Evolutionary conservation across 2,888 invertebrate species (phyloP).

Genomic region (Noctua fimbriata): DNA sequence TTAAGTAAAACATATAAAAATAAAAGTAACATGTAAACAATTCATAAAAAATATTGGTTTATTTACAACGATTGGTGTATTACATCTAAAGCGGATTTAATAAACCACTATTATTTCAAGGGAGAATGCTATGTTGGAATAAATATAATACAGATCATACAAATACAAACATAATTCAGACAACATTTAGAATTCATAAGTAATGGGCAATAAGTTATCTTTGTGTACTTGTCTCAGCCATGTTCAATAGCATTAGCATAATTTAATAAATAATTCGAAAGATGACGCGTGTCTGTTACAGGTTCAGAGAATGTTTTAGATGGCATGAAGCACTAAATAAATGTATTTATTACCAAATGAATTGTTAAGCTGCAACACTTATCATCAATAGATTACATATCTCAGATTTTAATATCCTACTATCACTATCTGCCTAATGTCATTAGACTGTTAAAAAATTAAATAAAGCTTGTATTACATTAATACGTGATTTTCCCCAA

Average conservation of each 20-base stretch:
- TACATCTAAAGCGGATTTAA: conserved; percentile 71
- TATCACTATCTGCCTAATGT: conserved; percentile 65
- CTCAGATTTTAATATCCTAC: conserved; percentile 67
- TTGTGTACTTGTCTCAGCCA: conserved; percentile 44
- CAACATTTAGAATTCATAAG: conserved; percentile 9
- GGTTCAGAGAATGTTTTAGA: conserved; percentile 5
- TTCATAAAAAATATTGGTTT: conserved; percentile 83
- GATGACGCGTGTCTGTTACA: conserved; percentile 16
- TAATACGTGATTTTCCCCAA: conserved; percentile 61
- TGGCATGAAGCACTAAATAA: conserved; percentile 49
- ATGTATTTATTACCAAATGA: conserved; percentile 41
- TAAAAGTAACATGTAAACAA: conserved; percentile 83
- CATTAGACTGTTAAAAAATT: conserved; percentile 67
- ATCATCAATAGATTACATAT: conserved; percentile 66
- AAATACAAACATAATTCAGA: conserved; percentile 28
- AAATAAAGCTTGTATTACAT: conserved; percentile 70
- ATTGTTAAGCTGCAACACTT: conserved; percentile 62
- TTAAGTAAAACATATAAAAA: conserved; percentile 85
- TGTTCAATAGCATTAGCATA: conserved; percentile 25
- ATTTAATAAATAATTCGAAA: conserved; percentile 34
- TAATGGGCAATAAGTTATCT: conserved; percentile 14
- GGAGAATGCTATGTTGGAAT: conserved; percentile 40
- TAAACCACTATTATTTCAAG: conserved; percentile 67
- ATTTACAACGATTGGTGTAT: conserved; percentile 82
- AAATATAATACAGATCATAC: conserved; percentile 38